Evolutionary conservation across 2,797 vertebrate genomes (phyloP).

Genomic region (Sebastes iracundus): DNA sequence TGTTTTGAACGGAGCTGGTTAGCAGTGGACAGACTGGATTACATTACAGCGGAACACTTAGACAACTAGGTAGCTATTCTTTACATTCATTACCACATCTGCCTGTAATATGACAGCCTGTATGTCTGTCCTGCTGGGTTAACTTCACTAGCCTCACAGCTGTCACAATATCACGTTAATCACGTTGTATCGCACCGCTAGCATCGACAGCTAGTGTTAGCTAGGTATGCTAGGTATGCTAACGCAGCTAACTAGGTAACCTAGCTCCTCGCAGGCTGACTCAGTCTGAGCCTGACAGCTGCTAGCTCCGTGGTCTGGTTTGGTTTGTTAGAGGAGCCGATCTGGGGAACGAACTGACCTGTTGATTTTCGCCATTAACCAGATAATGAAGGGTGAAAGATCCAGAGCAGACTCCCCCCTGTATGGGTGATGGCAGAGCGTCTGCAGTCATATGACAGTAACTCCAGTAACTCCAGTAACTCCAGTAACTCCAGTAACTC

Average conservation of each 20-base stretch:
- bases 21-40: slow-evolving; percentile 52
- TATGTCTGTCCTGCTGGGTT: neutral
- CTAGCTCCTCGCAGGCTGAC: neutral
- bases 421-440: slow-evolving; percentile 91
- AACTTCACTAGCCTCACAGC: neutral
- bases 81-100: neutral
- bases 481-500: slow-evolving; percentile 86
- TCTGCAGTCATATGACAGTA: slow-evolving; percentile 94
- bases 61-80: slow-evolving; percentile 37
- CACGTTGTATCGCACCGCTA: slow-evolving; percentile 11
- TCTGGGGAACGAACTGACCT: slow-evolving; percentile 44
- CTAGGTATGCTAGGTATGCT: slow-evolving; percentile 43
- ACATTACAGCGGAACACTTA: slow-evolving; percentile 49
- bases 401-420: slow-evolving; percentile 80
- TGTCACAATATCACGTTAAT: neutral
- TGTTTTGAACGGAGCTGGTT: slow-evolving; percentile 77
- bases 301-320: too few relatives aligned
- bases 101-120: neutral
- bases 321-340: neutral
- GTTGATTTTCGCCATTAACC: slow-evolving; percentile 63
- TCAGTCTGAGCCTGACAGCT: neutral
- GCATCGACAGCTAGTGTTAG: slow-evolving; percentile 56
- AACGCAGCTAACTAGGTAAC: slow-evolving; percentile 23
- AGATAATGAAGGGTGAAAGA: slow-evolving; percentile 89
- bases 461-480: slow-evolving; percentile 93